Evolutionary conservation across 2,888 invertebrate genomes (phyloP), one percentile per base, ranked within the genome.

Genomic region (Zelleria hepariella): DNA sequence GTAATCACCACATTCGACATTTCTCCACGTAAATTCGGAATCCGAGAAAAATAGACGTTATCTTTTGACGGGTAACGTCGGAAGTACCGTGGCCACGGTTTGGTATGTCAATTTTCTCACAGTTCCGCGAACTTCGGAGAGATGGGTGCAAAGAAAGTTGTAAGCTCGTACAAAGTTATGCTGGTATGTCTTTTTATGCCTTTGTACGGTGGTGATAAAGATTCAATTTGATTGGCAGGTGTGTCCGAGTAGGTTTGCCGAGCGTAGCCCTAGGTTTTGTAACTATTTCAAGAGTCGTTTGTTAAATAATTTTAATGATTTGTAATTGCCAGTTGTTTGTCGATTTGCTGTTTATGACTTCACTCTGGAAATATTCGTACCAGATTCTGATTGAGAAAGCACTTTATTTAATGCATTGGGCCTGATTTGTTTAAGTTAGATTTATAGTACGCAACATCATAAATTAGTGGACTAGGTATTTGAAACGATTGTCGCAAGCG

Each of bases 91-190:
- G 26, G 51, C 21, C 3, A 8, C 4, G 24, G n/a, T n/a, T 53
- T n/a, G 53, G 53, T 23, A 53, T 53, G 53, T 53, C 53, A 54
- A 60, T 60, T 66, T 65, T 66, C 66, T 64, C 64, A 62, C 61
- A 60, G 64, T 67, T 67, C 67, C 68, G 65, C 64, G 67, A 65
- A 65, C 59, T 60, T 64, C 54, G 49, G 58, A 47, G 61, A 58
- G 58, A 54, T 53, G 58, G 63, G 62, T 63, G 60, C 62, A 70
- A 77, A 72, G 81, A 80, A 81, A 81, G 79, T 78, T 71, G 74
- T 67, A 26, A 42, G 32, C 32, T 42, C 32, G 32, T 42, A 42
- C 32, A 42, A 42, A 42, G 15, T 42, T 42, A 42, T 42, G 32
- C 15, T 42, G 32, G 15, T 15, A 42, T 42, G 15, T 32, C 32